Evolutionary conservation across 2,888 invertebrate species (phyloP).

Genomic region (Macrophya alboannulata): DNA sequence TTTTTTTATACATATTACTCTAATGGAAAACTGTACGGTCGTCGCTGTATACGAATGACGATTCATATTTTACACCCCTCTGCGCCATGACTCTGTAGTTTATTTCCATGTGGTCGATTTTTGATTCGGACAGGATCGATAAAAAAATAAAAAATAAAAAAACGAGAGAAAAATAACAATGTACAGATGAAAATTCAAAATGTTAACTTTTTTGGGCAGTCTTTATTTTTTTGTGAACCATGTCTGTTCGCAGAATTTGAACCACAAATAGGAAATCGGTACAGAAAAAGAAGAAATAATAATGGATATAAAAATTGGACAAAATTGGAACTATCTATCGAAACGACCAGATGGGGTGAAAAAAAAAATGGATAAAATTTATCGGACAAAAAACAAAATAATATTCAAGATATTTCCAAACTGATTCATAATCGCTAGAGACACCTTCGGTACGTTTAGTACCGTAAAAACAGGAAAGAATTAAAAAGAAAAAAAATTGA

Average conservation of each 20-base stretch:
- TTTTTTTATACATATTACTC: no score
- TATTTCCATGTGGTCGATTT: background rate
- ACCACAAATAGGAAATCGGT: background rate
- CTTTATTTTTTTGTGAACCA: background rate
- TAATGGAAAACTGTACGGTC: background rate
- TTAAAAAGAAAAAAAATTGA: background rate
- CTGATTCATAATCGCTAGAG: background rate
- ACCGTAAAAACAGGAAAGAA: background rate
- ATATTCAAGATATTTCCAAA: background rate
- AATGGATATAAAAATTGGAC: conserved; percentile 8
- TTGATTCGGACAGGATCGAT: background rate
- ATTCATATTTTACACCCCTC: conserved; percentile 2
- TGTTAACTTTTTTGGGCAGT: no score
- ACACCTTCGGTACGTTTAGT: background rate
- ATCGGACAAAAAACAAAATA: background rate
- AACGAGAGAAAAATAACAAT: no score
- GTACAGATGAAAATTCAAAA: no score
- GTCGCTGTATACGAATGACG: background rate
- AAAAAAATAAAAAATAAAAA: background rate
- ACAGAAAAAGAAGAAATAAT: background rate
- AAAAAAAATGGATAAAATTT: background rate
- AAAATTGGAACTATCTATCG: background rate
- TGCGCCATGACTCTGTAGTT: background rate
- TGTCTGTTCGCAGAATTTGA: no score
- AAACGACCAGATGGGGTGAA: background rate